Evolutionary conservation across 2,113 vertebrate genomes (phyloP), one percentile per base, ranked within the genome.

Genomic region (Myiopsitta monachus): DNA sequence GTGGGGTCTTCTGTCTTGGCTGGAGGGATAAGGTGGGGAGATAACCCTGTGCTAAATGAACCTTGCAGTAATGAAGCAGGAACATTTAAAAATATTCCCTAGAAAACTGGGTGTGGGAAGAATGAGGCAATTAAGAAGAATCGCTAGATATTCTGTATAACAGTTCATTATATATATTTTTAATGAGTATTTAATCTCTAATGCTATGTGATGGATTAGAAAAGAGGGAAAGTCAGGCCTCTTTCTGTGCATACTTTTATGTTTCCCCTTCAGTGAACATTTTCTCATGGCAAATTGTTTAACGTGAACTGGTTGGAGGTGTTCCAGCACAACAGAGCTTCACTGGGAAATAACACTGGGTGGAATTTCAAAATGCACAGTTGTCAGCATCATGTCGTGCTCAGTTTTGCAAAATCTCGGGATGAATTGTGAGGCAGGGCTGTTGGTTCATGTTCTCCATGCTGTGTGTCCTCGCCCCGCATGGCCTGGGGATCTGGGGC

Each of bases 141-240:
- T 93, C 68, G 26, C 31, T 92, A 83, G 57, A 74, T 95, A 92
- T 24, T 15, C 62, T 79, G 77, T 87, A 54, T 91, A 94, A 88
- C 49, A 59, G 66, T 54, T 93, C 64, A 87, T 92, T 92, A 61
- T 88, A 85, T 92, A 46, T 91, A 23, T 93, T 94, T 94, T 87
- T 89, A 95, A 95, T 82, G 84, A 95, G 83, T 89, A 77, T 94
- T 91, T 95, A 95, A 91, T 95, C 91, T 67, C 87, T 97, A 94
- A 94, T 85, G 78, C 89, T 90, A 44, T 72, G 74, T 79, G 87
- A 89, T 85, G 89, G 87, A 91, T 95, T 96, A 96, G 96, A 92
- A 94, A 82, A 89, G 74, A 91, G 87, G 47, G 64, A 38, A 31
- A 82, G 62, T 82, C 39, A 23, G 84, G 91, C 89, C 81, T 87